phyloP scores from a whole-genome alignment of 1,140 invertebrate species.

The Drosophila pruinosa region DNA sequence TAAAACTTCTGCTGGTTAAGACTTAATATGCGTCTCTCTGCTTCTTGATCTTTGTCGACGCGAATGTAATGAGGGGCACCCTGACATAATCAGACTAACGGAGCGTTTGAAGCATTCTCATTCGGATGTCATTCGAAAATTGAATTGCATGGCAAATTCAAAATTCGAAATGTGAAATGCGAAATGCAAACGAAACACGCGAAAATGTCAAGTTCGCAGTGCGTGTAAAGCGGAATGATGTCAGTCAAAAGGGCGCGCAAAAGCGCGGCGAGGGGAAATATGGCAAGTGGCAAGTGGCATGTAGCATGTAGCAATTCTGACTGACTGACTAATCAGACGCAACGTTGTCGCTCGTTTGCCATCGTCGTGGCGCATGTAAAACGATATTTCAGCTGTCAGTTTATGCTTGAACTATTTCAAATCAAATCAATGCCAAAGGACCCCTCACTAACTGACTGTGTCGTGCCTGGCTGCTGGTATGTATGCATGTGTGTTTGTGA shows the following conservation, averaged over 20 bases:
- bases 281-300: conserved; percentile 9
- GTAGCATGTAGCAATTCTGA: conserved; percentile 31
- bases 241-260: background rate
- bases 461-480: background rate
- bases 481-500: background rate
- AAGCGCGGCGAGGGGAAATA: background rate
- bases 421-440: conserved; percentile 76
- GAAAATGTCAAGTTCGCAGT: conserved; percentile 71
- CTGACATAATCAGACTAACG: conserved; percentile 11
- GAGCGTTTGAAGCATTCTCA: conserved; percentile 7
- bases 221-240: conserved; percentile 51
- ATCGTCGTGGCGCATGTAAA: conserved; percentile 60
- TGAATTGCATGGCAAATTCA: conserved; percentile 46
- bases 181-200: conserved; percentile 24
- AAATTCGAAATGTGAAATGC: conserved; percentile 28
- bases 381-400: conserved; percentile 78
- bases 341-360: conserved; percentile 46
- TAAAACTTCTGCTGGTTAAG: conserved; percentile 6
- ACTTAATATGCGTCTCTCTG: background rate
- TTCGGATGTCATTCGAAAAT: conserved; percentile 29
- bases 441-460: conserved; percentile 16
- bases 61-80: conserved; percentile 8
- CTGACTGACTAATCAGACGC: conserved; percentile 71
- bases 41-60: background rate
- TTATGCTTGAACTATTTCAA: conserved; percentile 78